These are phyloP conservation scores for Oreochromis grahami DNA, from an alignment of 2,797 vertebrate species.

Conservation along the genomic window DNA sequence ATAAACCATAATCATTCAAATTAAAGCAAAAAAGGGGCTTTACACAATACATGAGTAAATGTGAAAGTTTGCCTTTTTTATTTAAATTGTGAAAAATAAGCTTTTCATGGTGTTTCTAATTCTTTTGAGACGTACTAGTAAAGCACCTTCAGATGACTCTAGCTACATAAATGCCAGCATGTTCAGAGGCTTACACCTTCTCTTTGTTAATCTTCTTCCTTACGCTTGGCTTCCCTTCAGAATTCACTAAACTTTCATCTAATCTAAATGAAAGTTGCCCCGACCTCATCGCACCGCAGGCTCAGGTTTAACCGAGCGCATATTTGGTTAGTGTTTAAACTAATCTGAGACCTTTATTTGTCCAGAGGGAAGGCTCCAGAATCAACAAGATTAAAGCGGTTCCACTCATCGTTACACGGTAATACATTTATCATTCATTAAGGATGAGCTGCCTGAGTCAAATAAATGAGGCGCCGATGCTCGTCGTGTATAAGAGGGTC, in stretches of 20 bases:
- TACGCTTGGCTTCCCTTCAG: background rate
- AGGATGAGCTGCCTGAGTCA: background rate
- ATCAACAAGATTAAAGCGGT: background rate
- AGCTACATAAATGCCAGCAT: background rate
- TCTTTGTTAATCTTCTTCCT: background rate
- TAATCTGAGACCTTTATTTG: constrained; percentile 8
- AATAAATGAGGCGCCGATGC: background rate
- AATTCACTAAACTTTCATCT: constrained; percentile 26
- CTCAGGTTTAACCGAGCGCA: background rate
- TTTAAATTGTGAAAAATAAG: background rate
- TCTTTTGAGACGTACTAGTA: fast-evolving
- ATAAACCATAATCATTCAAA: background rate
- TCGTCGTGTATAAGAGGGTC: constrained; percentile 67
- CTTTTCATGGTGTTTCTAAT: background rate
- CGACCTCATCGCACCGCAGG: background rate
- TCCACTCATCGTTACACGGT: background rate
- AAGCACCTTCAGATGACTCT: background rate
- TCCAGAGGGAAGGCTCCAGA: background rate
- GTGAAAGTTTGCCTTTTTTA: fast-evolving
- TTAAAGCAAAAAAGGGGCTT: background rate
- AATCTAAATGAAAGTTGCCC: background rate
- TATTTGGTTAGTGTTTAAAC: background rate
- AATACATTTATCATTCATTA: background rate
- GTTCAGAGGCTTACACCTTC: background rate
- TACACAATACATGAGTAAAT: background rate